Percentiles rank a stretch among this genome's conserved stretches.
Conservation (phyloP, 2,888 invertebrate genomes). For the Syrista parreyssii region DNA sequence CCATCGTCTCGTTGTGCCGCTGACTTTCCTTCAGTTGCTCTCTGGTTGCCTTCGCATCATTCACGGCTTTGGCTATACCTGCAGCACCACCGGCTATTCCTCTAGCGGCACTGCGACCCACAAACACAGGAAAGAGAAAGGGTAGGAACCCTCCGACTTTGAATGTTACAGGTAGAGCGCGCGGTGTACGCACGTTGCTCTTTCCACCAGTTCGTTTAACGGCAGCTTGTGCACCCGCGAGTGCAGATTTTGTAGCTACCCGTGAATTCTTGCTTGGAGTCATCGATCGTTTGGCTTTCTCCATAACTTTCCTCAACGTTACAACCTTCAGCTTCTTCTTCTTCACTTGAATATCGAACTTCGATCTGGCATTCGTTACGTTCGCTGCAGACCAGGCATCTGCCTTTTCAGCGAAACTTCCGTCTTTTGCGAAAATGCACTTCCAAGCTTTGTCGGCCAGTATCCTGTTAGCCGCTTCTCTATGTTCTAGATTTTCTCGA, state of each 20-base stretch:
- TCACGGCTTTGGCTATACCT: no score
- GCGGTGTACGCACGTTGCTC: constrained; percentile 14
- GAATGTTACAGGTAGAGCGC: constrained; percentile 11
- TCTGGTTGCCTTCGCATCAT: no score
- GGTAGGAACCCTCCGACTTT: no score
- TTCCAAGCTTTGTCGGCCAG: constrained; percentile 31
- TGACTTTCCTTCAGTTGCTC: no score
- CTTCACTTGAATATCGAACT: no score
- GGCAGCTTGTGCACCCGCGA: constrained; percentile 12
- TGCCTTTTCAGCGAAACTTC: no score
- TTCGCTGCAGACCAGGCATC: constrained; percentile 47
- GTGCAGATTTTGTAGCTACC: constrained; percentile 13
- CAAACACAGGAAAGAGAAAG: no score
- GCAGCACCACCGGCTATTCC: no score
- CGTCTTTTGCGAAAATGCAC: no score
- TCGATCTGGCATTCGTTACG: constrained; percentile 48
- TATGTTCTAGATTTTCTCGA: constrained; percentile 23
- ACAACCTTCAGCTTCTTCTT: constrained; percentile 5
- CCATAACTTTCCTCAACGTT: constrained; percentile 13
- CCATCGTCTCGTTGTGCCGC: no score
- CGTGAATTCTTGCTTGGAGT: constrained; percentile 7
- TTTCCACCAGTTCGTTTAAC: constrained; percentile 12
- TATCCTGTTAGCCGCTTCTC: constrained; percentile 24
- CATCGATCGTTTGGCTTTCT: constrained; percentile 15
- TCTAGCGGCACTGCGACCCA: no score